Evolutionary conservation across 2,113 vertebrate species (phyloP).

Genomic region (Python bivittatus): DNA sequence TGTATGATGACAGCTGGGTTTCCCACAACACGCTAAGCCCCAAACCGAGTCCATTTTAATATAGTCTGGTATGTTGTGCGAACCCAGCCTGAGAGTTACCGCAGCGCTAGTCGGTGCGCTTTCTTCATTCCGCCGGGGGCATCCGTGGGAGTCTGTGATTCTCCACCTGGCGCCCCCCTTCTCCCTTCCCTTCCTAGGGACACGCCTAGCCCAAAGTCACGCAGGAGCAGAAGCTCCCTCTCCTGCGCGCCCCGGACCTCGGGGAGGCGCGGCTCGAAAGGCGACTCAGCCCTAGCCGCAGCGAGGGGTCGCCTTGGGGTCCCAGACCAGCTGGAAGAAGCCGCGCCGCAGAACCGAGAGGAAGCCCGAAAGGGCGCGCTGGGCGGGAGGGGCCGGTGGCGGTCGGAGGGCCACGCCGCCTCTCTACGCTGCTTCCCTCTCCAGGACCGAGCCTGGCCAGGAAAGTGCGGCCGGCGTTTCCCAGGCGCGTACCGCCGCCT

Average conservation of each 20-base stretch:
- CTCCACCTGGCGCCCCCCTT: neutral
- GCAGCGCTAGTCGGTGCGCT: neutral
- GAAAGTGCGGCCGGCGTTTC: neutral
- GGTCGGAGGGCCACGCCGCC: neutral
- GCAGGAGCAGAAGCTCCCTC: neutral
- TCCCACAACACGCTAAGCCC: neutral
- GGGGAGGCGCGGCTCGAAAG: neutral
- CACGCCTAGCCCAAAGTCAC: neutral
- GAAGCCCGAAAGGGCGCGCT: neutral
- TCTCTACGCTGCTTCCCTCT: neutral
- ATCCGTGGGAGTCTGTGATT: neutral
- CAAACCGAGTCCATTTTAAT: neutral
- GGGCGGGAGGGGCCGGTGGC: neutral
- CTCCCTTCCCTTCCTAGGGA: neutral
- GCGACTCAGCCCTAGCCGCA: neutral
- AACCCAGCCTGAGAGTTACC: neutral
- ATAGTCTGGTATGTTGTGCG: neutral
- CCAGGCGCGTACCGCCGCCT: neutral
- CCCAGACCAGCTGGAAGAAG: neutral
- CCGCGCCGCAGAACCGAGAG: neutral
- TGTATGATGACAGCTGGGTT: neutral
- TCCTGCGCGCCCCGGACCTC: neutral
- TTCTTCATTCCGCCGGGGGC: neutral
- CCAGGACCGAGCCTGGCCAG: neutral
- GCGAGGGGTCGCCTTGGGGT: neutral